Evolutionary conservation across 2,797 vertebrate species (phyloP).

Genomic region (Balearica regulorum): DNA sequence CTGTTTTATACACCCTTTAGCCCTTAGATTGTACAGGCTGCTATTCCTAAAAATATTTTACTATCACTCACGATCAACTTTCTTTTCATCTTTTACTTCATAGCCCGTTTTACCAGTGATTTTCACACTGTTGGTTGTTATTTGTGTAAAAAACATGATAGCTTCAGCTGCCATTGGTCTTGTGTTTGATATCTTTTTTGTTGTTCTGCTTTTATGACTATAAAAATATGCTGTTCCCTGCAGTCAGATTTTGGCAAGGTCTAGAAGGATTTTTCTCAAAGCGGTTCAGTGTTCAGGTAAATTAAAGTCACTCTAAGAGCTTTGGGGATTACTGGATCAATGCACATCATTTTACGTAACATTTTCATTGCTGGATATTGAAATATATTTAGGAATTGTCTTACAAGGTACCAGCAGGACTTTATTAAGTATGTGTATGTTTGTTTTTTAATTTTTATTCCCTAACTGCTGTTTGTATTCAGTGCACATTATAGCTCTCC

Average conservation of each 20-base stretch:
- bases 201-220: conserved; percentile 51
- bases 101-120: background rate
- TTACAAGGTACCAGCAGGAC: conserved; percentile 2
- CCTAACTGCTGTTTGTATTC: conserved; percentile 50
- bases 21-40: background rate
- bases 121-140: conserved; percentile 24
- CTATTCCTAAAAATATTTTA: conserved; percentile 10
- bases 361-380: conserved; percentile 49
- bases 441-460: conserved; percentile 24
- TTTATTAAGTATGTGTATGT: background rate
- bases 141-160: conserved; percentile 23
- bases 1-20: background rate
- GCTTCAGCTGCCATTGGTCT: conserved; percentile 3
- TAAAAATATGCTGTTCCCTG: conserved; percentile 42
- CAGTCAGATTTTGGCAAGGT: conserved; percentile 53
- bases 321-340: conserved; percentile 59
- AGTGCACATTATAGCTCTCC: conserved; percentile 50
- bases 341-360: conserved; percentile 34
- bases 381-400: conserved; percentile 39
- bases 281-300: conserved; percentile 45
- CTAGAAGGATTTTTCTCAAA: conserved; percentile 59
- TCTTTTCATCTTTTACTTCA: background rate
- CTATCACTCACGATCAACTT: background rate
- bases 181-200: conserved; percentile 38
- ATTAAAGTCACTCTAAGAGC: conserved; percentile 52